Conservation (phyloP, 2,888 invertebrate species). For the Cremastinae sp. region DNA sequence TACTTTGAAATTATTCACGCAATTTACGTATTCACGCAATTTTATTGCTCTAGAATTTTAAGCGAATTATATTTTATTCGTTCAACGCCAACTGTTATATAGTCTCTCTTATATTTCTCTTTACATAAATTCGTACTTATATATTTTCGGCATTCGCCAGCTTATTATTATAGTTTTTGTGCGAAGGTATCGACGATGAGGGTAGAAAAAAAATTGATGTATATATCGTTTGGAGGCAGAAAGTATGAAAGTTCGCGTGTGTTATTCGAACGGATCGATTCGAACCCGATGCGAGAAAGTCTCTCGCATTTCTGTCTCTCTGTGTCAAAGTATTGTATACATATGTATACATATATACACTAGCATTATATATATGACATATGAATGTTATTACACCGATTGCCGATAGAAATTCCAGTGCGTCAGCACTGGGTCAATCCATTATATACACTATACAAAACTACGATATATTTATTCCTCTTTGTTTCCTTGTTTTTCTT, state of each 20-base stretch:
- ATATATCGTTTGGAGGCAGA: constrained; percentile 32
- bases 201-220: neutral
- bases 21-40: too few relatives aligned
- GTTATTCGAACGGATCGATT: constrained; percentile 62
- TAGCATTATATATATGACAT: too few relatives aligned
- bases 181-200: neutral
- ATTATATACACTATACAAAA: constrained; percentile 58
- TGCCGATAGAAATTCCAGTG: constrained; percentile 61
- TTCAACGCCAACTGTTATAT: too few relatives aligned
- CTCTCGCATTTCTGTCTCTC: constrained; percentile 16
- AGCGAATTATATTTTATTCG: too few relatives aligned
- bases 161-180: neutral
- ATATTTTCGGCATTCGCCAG: too few relatives aligned
- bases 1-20: too few relatives aligned
- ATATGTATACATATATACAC: constrained; percentile 17
- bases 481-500: too few relatives aligned
- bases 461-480: neutral
- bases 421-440: constrained; percentile 66
- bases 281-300: constrained; percentile 53
- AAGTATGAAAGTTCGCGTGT: constrained; percentile 62
- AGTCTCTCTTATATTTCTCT: too few relatives aligned
- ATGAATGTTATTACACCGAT: constrained; percentile 32
- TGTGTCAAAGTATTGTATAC: constrained; percentile 13
- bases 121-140: too few relatives aligned
- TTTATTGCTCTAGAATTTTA: too few relatives aligned